Conservation (phyloP, 2,888 invertebrate species). For the Netelia inedita region DNA sequence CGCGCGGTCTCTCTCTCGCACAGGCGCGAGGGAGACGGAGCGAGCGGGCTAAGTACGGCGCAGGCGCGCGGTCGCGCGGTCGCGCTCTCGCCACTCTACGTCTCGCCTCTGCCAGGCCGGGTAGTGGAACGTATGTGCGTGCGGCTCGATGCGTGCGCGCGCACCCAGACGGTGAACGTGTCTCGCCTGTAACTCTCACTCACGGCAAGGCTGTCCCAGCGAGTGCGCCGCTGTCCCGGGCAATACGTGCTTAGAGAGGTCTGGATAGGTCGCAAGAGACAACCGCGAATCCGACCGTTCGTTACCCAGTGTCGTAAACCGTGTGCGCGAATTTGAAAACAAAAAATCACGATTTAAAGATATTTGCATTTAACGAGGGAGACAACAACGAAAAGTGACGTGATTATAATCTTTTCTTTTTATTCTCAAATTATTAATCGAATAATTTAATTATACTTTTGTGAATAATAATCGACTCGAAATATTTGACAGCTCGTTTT, state of each 20-base stretch:
- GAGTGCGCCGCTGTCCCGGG: slow-evolving; percentile 65
- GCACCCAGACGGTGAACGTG: slow-evolving; percentile 82
- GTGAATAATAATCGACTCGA: neutral
- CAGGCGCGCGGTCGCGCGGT: slow-evolving; percentile 48
- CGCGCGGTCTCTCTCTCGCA: neutral
- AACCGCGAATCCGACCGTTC: neutral
- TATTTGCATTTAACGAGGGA: neutral
- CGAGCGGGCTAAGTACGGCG: slow-evolving; percentile 9
- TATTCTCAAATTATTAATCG: neutral
- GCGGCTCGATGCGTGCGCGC: slow-evolving; percentile 67
- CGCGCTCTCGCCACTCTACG: neutral
- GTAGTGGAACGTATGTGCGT: slow-evolving; percentile 72
- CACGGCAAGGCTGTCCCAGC: slow-evolving; percentile 76
- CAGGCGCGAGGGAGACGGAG: neutral
- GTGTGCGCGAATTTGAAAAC: neutral
- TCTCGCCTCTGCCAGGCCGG: neutral
- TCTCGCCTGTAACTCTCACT: slow-evolving; percentile 80
- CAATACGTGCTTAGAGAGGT: slow-evolving; percentile 33
- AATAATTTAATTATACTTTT: neutral
- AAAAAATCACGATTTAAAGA: neutral
- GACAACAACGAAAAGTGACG: neutral
- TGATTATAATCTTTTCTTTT: neutral
- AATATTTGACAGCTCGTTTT: neutral
- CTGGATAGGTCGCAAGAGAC: neutral
- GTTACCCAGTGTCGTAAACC: neutral